Percentiles rank a stretch among this genome's conserved stretches.
These are phyloP conservation scores for Agrochola macilenta DNA, from an alignment of 2,888 invertebrate genomes.

Conservation along the genomic window DNA sequence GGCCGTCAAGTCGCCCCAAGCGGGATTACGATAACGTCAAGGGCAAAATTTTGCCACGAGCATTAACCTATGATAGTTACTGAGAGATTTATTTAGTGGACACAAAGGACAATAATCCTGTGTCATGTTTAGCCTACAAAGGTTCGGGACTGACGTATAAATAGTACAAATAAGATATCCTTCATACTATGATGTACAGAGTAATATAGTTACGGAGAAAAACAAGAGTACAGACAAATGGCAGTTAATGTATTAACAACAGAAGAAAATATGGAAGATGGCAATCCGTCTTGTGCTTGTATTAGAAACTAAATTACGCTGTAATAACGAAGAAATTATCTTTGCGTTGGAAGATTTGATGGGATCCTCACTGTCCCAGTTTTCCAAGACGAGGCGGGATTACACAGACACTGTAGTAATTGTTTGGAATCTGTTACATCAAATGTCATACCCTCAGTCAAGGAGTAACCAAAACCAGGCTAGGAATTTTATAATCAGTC, in stretches of 20 bases:
- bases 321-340: constrained; percentile 36
- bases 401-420: background rate
- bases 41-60: constrained; percentile 37
- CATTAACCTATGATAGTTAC: constrained; percentile 56
- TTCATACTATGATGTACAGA: background rate
- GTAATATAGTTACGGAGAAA: constrained; percentile 18
- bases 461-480: background rate
- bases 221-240: constrained; percentile 23
- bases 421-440: background rate
- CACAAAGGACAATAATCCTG: constrained; percentile 34
- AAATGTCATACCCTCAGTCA: background rate
- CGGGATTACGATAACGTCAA: constrained; percentile 50
- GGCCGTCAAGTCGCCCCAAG: constrained; percentile 24
- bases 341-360: constrained; percentile 8
- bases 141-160: constrained; percentile 19
- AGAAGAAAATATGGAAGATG: constrained; percentile 23
- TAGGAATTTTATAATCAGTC: background rate
- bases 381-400: background rate
- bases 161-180: constrained; percentile 12
- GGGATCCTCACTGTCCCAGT: background rate
- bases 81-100: constrained; percentile 41
- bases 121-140: constrained; percentile 29
- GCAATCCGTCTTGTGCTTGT: constrained; percentile 11
- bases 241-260: constrained; percentile 32
- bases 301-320: constrained; percentile 28